Evolutionary conservation across 2,797 vertebrate species (phyloP).

Genomic region (Mus caroli): DNA sequence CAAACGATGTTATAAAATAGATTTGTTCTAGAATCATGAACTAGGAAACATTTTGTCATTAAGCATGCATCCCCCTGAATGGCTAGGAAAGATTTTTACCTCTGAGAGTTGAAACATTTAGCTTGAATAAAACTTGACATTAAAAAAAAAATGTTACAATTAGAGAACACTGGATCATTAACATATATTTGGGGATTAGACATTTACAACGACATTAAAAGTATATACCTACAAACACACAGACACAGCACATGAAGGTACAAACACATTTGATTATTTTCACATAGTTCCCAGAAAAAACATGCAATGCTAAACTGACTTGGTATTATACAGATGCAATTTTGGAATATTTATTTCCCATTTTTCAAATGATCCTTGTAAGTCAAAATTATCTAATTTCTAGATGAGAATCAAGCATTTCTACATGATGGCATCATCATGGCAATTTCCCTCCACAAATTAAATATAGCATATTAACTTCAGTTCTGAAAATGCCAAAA

Average conservation of each 20-base stretch:
- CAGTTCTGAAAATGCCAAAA: neutral
- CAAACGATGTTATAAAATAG: neutral
- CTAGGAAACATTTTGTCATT: slow-evolving; percentile 47
- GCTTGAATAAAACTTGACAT: slow-evolving; percentile 85
- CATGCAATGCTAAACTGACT: slow-evolving; percentile 85
- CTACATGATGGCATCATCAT: neutral
- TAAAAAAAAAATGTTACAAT: slow-evolving; percentile 68
- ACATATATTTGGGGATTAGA: slow-evolving; percentile 68
- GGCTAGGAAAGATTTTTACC: slow-evolving; percentile 74
- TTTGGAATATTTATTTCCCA: slow-evolving; percentile 85
- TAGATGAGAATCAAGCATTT: neutral
- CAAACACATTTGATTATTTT: slow-evolving; percentile 81
- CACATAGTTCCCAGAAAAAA: slow-evolving; percentile 79
- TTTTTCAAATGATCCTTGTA: slow-evolving; percentile 65
- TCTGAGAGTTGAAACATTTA: slow-evolving; percentile 74
- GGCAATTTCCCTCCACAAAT: slow-evolving; percentile 50
- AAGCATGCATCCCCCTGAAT: slow-evolving; percentile 80
- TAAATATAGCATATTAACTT: slow-evolving; percentile 26
- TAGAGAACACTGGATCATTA: slow-evolving; percentile 70
- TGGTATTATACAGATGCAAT: slow-evolving; percentile 86
- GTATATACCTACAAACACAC: slow-evolving; percentile 73
- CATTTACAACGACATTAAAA: slow-evolving; percentile 73
- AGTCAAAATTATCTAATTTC: slow-evolving; percentile 67
- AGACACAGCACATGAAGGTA: slow-evolving; percentile 70
- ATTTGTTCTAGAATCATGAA: slow-evolving; percentile 51